phyloP scores from a whole-genome alignment of 1,140 invertebrate genomes.

The Platorchestia sp. region DNA sequence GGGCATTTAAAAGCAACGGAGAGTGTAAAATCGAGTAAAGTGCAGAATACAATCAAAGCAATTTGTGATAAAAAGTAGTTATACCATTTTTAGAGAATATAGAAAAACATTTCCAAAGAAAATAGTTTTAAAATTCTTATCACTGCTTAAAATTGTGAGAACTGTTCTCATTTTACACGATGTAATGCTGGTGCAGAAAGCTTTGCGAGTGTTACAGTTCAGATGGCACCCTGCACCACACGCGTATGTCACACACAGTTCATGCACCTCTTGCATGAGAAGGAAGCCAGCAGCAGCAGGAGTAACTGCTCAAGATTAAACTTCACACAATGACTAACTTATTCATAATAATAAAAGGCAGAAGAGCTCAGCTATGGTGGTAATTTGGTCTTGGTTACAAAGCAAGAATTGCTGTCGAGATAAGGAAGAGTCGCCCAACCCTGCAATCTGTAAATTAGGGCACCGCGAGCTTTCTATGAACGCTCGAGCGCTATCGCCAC shows the following conservation, averaged over 20 bases:
- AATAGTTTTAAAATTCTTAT: not conserved
- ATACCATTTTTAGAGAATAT: not conserved
- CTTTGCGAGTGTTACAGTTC: not conserved
- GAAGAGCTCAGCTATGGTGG: not conserved
- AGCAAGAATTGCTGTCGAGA: not conserved
- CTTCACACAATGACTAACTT: not conserved
- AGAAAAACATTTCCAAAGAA: not conserved
- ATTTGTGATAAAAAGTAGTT: not conserved
- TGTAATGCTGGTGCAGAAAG: not conserved
- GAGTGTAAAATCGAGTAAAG: no score
- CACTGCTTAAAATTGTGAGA: not conserved
- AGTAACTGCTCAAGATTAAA: not conserved
- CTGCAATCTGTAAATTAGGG: not conserved
- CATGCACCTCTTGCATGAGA: not conserved
- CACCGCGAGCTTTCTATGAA: conserved; percentile 6
- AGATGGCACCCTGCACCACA: not conserved
- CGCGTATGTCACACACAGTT: not conserved
- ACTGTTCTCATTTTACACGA: not conserved
- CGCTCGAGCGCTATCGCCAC: not conserved
- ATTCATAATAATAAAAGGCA: conserved; percentile 10
- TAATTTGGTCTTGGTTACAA: not conserved
- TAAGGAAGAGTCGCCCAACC: not conserved
- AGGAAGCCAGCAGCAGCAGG: not conserved
- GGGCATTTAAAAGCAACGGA: no score
- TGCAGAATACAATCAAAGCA: not conserved